Conservation (phyloP, 2,113 vertebrate genomes). For the Talpa occidentalis region DNA sequence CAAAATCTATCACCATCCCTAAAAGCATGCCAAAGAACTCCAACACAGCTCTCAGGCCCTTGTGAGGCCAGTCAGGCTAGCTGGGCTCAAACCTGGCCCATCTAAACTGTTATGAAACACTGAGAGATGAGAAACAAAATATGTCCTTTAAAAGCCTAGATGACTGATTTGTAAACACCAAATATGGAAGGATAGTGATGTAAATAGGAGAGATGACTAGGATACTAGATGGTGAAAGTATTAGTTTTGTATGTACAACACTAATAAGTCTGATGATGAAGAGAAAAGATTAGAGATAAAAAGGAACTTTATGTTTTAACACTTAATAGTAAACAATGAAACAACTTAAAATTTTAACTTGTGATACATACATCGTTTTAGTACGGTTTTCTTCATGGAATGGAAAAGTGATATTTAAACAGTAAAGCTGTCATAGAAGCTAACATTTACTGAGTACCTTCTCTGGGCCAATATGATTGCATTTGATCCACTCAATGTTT, state of each 20-base stretch:
- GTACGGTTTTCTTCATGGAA: background rate
- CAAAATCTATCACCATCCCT: background rate
- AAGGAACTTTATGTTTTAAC: background rate
- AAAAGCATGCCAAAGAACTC: background rate
- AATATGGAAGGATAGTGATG: background rate
- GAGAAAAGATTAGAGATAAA: background rate
- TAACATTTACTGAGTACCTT: conserved; percentile 23
- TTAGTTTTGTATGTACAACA: background rate
- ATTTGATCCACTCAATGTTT: background rate
- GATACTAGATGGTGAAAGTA: background rate
- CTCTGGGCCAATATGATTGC: background rate
- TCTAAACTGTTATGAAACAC: background rate
- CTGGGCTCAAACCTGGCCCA: background rate
- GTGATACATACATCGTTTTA: background rate
- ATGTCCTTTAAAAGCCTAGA: background rate
- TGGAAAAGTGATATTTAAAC: conserved; percentile 17
- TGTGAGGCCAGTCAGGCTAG: background rate
- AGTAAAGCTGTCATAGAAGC: conserved; percentile 6
- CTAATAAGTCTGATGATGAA: background rate
- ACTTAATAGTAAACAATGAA: background rate
- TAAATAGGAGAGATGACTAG: background rate
- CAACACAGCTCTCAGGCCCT: background rate
- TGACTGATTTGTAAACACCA: conserved; percentile 30
- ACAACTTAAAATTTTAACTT: background rate
- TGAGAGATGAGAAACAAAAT: background rate